Evolutionary conservation across 1,140 invertebrate species (phyloP).

Genomic region (Batillaria attramentaria): DNA sequence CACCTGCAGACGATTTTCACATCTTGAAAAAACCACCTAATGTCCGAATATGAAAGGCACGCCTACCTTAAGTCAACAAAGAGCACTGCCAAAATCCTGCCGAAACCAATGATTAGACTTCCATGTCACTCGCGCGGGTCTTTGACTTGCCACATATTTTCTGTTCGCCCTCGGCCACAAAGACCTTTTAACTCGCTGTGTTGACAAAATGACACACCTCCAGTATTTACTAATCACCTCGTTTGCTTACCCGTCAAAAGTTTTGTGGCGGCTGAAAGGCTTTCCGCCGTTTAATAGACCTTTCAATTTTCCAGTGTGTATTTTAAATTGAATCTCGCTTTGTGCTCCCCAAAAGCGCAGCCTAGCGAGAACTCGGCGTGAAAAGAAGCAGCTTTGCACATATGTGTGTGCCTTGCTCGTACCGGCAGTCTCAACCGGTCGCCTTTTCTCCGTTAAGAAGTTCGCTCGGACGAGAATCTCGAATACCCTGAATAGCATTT

Average conservation of each 20-base stretch:
- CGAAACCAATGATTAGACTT: not conserved
- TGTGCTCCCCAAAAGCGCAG: constrained; percentile 6
- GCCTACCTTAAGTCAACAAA: too few relatives aligned
- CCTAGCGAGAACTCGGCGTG: not conserved
- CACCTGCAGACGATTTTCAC: too few relatives aligned
- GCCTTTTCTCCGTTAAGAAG: not conserved
- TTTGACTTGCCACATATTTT: not conserved
- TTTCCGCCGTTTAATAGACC: not conserved
- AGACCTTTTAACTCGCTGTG: not conserved
- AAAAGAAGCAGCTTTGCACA: not conserved
- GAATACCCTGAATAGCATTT: constrained; percentile 2
- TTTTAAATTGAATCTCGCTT: constrained; percentile 1
- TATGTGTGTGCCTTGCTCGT: not conserved
- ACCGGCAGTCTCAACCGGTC: not conserved
- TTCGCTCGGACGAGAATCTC: not conserved
- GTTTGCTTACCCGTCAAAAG: not conserved
- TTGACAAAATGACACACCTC: not conserved
- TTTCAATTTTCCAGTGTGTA: not conserved
- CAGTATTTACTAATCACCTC: not conserved
- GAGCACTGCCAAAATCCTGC: too few relatives aligned
- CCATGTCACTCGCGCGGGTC: not conserved
- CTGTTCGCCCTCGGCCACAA: not conserved
- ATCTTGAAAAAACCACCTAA: too few relatives aligned
- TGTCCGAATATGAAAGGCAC: too few relatives aligned
- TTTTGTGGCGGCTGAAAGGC: too few relatives aligned